Base-by-base conservation (phyloP, 1,140 invertebrate species). In the Heliothis virescens region DNA sequence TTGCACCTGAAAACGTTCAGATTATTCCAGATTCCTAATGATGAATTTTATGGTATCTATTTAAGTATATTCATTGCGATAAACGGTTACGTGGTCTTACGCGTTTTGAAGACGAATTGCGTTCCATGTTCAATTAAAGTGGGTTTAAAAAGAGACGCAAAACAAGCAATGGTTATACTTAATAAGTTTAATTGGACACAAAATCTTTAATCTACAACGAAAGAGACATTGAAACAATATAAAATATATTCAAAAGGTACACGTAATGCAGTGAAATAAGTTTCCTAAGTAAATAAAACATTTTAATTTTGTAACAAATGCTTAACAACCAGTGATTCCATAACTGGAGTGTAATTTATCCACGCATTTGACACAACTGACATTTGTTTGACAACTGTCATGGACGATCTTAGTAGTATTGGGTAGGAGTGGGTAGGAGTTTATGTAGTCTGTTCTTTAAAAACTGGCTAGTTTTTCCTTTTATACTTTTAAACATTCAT, bases 391-490 rank as follows among this genome's bases (percentile, higher is more conserved):
- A 57, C 55, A 21, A 41, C 21, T 69, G 65, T 69, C 65, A 69
- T 69, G 65, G 65, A 69, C 65, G 65, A 52, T 67, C 50, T 1
- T 73, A 15, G 65, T 21, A 26, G 12, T 26, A 52, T 21, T 59
- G 48, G 34, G 47, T 69, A 69, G 65, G 16, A 21, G 16, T 59
- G 21, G 34, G 34, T 41, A 41, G 34, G 34, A 41, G 34, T 12
- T 26, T 18, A 57, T 18, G 18, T 16, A 11, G 3, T 26, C 21
- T 13, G 57, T 13, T 47, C 41, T 12, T 5, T 18, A 9, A 57
- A 65, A 65, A 65, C 34, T 41, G 65, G 18, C 52, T 52, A 69
- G 11, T 69, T 62, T 52, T 48, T 47, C n/a, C 48, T 52, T 69
- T 26, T 50, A 26, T 21, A 69, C 18, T 52, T 52, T 26, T 18